Percentiles rank a stretch among this genome's conserved stretches.
Evolutionary conservation across 2,797 vertebrate species (phyloP).

Genomic region (Amazona finschi): DNA sequence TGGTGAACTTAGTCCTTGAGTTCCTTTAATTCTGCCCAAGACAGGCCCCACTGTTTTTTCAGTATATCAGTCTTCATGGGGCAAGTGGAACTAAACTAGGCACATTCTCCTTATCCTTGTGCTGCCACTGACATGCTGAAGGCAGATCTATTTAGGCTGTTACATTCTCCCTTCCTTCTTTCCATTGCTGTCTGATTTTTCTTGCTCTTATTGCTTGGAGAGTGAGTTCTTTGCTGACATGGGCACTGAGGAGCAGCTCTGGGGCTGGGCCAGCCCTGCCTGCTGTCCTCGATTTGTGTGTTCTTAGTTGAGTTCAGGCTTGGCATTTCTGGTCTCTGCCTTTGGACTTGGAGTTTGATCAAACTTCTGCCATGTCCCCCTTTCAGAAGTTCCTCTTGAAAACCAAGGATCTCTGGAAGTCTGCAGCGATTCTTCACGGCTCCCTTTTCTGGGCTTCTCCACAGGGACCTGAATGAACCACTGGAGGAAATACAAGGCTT

Average conservation of each 20-base stretch:
- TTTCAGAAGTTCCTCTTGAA: background rate
- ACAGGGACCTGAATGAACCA: background rate
- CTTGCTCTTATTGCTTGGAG: background rate
- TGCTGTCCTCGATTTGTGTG: background rate
- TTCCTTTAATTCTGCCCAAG: background rate
- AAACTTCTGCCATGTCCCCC: background rate
- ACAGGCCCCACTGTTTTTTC: background rate
- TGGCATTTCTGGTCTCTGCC: background rate
- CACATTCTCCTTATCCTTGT: background rate
- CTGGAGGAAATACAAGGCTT: background rate
- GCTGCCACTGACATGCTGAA: rapidly evolving
- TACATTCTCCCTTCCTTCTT: background rate
- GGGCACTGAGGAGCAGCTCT: background rate
- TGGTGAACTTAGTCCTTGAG: background rate
- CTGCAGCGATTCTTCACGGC: background rate
- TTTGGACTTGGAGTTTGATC: background rate
- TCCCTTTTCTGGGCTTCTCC: background rate
- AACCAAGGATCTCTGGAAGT: background rate
- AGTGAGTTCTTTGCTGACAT: background rate
- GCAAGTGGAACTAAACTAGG: background rate
- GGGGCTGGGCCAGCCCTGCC: background rate
- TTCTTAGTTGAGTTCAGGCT: background rate
- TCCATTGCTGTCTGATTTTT: background rate
- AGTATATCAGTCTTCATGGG: background rate
- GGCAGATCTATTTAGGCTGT: background rate